A percentile compares a stretch with the other conserved stretches of the same genome.
These are phyloP conservation scores for Stegophylla sp. DNA, from an alignment of 2,888 invertebrate species.

Conservation along the genomic window DNA sequence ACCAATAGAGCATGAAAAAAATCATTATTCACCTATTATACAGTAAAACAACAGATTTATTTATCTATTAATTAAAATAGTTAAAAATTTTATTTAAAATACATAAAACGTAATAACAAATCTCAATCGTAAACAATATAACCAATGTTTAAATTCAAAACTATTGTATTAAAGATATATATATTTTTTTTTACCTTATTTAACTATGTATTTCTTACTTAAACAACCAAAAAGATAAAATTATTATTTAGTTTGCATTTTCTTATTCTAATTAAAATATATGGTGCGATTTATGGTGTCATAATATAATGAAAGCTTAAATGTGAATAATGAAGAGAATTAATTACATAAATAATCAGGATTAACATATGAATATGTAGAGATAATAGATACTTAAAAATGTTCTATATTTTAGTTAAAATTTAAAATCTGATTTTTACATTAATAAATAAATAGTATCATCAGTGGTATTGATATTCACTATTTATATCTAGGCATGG, in stretches of 20 bases:
- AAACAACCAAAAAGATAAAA: slow-evolving; percentile 7
- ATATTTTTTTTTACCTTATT: neutral
- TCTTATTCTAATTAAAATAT: slow-evolving; percentile 40
- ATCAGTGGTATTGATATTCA: no score
- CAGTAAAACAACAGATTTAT: neutral
- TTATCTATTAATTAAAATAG: neutral
- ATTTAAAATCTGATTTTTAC: neutral
- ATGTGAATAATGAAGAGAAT: slow-evolving; percentile 13
- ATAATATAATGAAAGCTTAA: slow-evolving; percentile 32
- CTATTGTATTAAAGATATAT: slow-evolving; percentile 31
- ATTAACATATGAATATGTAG: neutral
- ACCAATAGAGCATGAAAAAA: slow-evolving; percentile 16
- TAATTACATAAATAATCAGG: slow-evolving; percentile 10
- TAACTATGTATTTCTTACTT: slow-evolving; percentile 2
- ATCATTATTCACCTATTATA: neutral
- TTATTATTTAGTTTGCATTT: neutral
- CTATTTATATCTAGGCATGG: no score
- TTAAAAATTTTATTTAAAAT: slow-evolving; percentile 1
- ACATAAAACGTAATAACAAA: neutral
- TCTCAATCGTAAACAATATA: neutral
- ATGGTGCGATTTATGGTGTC: slow-evolving; percentile 43
- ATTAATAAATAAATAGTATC: slow-evolving; percentile 1
- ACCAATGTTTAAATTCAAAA: slow-evolving; percentile 15
- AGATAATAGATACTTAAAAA: neutral
- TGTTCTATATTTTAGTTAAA: neutral